phyloP scores from a whole-genome alignment of 1,140 invertebrate species.

The Saccostrea glomerata region DNA sequence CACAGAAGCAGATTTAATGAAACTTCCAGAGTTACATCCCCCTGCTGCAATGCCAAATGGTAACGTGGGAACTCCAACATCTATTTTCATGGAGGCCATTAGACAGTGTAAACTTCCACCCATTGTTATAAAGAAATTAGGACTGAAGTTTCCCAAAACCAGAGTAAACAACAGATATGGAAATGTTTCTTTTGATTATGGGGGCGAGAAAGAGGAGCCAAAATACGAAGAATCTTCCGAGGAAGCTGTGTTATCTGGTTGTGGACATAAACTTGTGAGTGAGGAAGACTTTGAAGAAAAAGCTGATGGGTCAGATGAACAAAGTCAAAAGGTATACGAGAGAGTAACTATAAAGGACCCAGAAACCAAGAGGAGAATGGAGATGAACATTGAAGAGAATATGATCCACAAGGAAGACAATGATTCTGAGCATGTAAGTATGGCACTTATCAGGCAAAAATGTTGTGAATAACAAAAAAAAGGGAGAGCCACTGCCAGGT shows the following conservation, averaged over 20 bases:
- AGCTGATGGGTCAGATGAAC: not conserved
- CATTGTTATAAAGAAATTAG: conserved; percentile 81
- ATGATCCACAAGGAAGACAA: conserved; percentile 66
- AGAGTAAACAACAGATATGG: conserved; percentile 79
- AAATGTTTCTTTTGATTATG: conserved; percentile 81
- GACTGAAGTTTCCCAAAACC: conserved; percentile 76
- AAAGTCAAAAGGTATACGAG: conserved; percentile 28
- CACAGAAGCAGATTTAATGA: conserved; percentile 72
- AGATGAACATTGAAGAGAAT: conserved; percentile 73
- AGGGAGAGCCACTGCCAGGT: not conserved
- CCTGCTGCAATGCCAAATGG: conserved; percentile 81
- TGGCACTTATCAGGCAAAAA: not conserved
- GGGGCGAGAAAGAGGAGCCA: conserved; percentile 48
- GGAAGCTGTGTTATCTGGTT: conserved; percentile 45
- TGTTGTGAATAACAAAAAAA: not conserved
- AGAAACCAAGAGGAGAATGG: conserved; percentile 63
- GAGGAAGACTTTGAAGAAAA: conserved; percentile 22
- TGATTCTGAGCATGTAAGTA: conserved; percentile 64
- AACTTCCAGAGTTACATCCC: conserved; percentile 80
- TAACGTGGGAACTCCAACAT: conserved; percentile 83
- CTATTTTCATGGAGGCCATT: conserved; percentile 81
- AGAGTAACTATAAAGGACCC: conserved; percentile 60
- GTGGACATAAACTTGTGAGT: conserved; percentile 54
- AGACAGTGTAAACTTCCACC: conserved; percentile 81
- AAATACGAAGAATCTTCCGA: conserved; percentile 29